Conservation (phyloP, 2,888 invertebrate genomes). For the Argynnis bischoffii region DNA sequence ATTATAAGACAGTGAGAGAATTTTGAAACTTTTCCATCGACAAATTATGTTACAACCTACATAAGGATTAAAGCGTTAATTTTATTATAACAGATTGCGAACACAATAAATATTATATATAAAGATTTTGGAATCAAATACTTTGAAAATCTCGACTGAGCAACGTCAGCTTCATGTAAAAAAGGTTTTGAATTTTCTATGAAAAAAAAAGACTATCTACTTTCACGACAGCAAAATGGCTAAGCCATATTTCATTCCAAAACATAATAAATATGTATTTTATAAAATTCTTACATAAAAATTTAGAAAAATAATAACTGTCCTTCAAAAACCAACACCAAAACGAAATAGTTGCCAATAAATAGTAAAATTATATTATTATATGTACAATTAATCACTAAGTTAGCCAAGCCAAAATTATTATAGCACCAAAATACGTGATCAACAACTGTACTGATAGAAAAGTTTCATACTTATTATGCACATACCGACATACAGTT, state of each 20-base stretch:
- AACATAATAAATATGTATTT: conserved; percentile 17
- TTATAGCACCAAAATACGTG: conserved; percentile 78
- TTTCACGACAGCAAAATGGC: conserved; percentile 24
- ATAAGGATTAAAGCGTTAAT: conserved; percentile 68
- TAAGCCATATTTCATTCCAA: conserved; percentile 27
- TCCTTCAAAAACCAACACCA: conserved; percentile 51
- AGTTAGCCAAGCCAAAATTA: conserved; percentile 79
- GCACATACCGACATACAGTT: conserved; percentile 64
- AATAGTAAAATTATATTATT: conserved; percentile 63
- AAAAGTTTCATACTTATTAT: conserved; percentile 69
- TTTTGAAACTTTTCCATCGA: conserved; percentile 77
- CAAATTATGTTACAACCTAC: conserved; percentile 58
- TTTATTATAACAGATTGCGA: conserved; percentile 37
- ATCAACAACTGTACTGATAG: conserved; percentile 68
- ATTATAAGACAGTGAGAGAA: conserved; percentile 68
- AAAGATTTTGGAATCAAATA: not conserved
- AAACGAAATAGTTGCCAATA: conserved; percentile 72
- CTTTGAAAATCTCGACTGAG: conserved; percentile 6
- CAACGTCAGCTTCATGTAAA: not conserved
- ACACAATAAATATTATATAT: conserved; percentile 20
- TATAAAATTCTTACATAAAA: conserved; percentile 11
- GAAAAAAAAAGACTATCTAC: not conserved
- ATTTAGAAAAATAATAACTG: conserved; percentile 44
- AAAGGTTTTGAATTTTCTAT: conserved; percentile 11
- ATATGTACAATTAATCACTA: conserved; percentile 74